phyloP scores from a whole-genome alignment of 2,113 vertebrate species.

The Ictalurus punctatus region DNA sequence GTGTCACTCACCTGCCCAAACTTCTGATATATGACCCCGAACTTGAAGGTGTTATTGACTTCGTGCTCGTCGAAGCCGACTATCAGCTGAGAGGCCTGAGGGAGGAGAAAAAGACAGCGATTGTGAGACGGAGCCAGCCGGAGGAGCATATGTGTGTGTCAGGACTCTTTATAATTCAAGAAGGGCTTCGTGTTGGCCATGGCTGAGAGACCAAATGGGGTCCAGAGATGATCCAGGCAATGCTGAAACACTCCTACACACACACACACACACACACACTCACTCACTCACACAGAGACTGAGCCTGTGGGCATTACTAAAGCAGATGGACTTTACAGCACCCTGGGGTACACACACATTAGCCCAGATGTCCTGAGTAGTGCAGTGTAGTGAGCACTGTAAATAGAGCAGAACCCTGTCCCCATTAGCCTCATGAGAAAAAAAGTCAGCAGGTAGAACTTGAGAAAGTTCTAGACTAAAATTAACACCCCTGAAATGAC shows the following conservation, averaged over 20 bases:
- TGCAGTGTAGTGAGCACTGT: conserved; percentile 15
- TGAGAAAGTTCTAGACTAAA: background rate
- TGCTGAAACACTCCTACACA: conserved; percentile 18
- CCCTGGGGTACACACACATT: conserved; percentile 45
- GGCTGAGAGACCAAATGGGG: conserved; percentile 36
- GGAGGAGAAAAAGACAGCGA: background rate
- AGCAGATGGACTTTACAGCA: conserved; percentile 51
- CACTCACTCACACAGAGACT: background rate
- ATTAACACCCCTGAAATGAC: background rate
- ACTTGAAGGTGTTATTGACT: conserved; percentile 97
- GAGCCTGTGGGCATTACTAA: conserved; percentile 21
- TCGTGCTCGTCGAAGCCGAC: conserved; percentile 94
- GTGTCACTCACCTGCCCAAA: conserved; percentile 84
- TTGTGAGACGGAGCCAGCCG: conserved; percentile 29
- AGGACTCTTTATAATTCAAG: conserved; percentile 48
- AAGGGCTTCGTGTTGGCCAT: conserved; percentile 33
- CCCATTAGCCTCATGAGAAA: conserved; percentile 8
- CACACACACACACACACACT: conserved; percentile 20
- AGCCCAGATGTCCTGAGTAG: conserved; percentile 45
- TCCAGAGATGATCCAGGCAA: conserved; percentile 30
- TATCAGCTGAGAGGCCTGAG: conserved; percentile 91
- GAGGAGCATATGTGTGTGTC: conserved; percentile 46
- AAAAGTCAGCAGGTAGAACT: conserved; percentile 35
- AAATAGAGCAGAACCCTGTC: conserved; percentile 43
- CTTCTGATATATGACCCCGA: conserved; percentile 94